phyloP scores from a whole-genome alignment of 2,797 vertebrate genomes.

The Eulemur coronatus region DNA sequence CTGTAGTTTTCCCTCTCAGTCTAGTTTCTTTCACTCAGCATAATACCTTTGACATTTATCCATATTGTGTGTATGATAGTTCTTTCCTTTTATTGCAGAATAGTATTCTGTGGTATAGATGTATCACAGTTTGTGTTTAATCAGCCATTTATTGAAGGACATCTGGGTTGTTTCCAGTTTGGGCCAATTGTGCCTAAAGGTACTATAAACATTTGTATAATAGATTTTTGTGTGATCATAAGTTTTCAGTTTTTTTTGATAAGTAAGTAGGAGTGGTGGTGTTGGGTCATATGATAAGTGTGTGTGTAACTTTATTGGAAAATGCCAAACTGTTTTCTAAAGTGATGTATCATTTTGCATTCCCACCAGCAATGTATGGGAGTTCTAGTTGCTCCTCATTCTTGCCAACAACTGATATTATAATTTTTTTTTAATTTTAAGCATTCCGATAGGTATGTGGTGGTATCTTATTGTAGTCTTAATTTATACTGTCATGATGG shows the following conservation, averaged over 20 bases:
- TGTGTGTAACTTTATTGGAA: slow-evolving; percentile 28
- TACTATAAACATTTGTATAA: background rate
- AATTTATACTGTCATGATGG: background rate
- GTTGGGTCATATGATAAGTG: background rate
- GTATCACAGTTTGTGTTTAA: background rate
- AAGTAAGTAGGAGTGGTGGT: background rate
- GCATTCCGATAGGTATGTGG: background rate
- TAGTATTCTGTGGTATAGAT: background rate
- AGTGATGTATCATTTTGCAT: background rate
- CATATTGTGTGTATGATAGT: background rate
- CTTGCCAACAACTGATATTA: background rate
- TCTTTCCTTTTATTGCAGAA: background rate
- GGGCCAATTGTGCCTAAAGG: slow-evolving; percentile 1
- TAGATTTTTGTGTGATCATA: background rate
- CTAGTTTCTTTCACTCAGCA: background rate
- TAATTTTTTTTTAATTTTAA: background rate
- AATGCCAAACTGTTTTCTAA: background rate
- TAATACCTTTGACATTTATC: slow-evolving; percentile 4
- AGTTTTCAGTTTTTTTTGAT: slow-evolving; percentile 5
- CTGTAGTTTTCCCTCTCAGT: background rate
- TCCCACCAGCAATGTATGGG: background rate
- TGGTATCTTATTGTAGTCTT: background rate
- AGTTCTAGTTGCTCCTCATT: background rate
- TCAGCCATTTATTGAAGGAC: background rate
- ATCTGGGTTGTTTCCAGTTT: background rate